Base-by-base conservation (phyloP, 1,140 invertebrate species). In the Drosophila truncata region DNA sequence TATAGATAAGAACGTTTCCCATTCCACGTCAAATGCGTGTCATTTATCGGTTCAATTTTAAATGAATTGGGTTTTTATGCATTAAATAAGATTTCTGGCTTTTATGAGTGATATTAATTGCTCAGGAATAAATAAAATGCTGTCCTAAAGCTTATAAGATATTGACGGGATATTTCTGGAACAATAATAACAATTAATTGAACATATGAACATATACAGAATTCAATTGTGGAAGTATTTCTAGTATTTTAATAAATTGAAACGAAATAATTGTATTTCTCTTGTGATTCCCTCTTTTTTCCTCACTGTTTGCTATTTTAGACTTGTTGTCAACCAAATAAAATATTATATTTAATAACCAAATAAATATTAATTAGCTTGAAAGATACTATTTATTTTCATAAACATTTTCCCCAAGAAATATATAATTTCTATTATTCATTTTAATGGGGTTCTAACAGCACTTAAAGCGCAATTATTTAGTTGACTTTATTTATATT, bases 1-100 rank as follows among this genome's bases (percentile, higher is more conserved):
- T 8, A 33, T 27, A 55, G 49, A 71, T 69, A 50, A 35, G 57
- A 46, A 18, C 13, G 1, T 20, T 18, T 35, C 7, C 2, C 3
- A 13, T 16, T 18, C n/a, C 18, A 20, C 3, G 14, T 33, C 10
- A 41, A 41, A 47, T 10, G 35, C 49, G 16, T 35, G 37, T 42
- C 70, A 52, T 10, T 60, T 73, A 60, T 73, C 37, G 25, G 18
- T 25, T 49, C 2, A 41, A 46, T 14, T 31, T 23, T 8, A 14
- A n/a, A 75, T 16, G 25, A 41, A 64, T 64, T 47, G 2, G 25
- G 3, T 41, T 41, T 73, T 27, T 14, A 18, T 37, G 61, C 20
- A 27, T 70, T 46, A 37, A 55, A 14, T 46, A 25, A 1, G 14
- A 31, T 46, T 42, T 63, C 23, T 37, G 25, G 11, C 8, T 66